Conservation (phyloP, 2,888 invertebrate species). For the Apomyelois bistriatella region DNA sequence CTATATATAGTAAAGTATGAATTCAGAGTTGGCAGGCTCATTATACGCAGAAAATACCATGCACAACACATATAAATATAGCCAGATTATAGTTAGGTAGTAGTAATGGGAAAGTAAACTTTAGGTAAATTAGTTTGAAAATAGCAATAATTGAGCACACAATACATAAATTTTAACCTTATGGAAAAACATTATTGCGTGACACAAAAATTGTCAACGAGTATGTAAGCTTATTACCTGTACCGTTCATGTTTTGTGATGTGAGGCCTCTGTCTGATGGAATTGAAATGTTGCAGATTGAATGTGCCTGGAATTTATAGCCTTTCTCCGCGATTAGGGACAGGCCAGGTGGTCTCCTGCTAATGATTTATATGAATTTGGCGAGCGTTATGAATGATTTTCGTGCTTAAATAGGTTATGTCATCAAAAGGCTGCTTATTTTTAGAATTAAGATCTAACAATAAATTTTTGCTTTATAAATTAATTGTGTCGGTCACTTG, state of each 20-base stretch:
- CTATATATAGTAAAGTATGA: no score
- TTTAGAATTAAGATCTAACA: slow-evolving; percentile 11
- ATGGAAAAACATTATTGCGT: background rate
- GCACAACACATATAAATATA: no score
- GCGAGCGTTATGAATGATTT: background rate
- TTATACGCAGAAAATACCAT: no score
- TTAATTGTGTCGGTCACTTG: no score
- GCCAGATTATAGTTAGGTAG: no score
- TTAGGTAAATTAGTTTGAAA: no score
- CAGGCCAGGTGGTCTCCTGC: background rate
- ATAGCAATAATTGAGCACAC: no score
- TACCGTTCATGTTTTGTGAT: background rate
- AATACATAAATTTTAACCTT: no score
- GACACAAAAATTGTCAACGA: background rate
- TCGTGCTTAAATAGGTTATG: background rate
- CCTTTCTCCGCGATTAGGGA: slow-evolving; percentile 12
- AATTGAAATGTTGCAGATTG: slow-evolving; percentile 45
- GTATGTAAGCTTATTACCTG: background rate
- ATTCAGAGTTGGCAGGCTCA: no score
- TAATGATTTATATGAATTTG: background rate
- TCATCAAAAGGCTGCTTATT: background rate
- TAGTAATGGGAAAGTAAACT: no score
- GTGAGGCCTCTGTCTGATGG: slow-evolving; percentile 38
- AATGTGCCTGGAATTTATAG: slow-evolving; percentile 23
- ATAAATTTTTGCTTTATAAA: no score